Evolutionary conservation across 92 coral and sea anemone species (phyloP).

Genomic region (Desmophyllum pertusum): DNA sequence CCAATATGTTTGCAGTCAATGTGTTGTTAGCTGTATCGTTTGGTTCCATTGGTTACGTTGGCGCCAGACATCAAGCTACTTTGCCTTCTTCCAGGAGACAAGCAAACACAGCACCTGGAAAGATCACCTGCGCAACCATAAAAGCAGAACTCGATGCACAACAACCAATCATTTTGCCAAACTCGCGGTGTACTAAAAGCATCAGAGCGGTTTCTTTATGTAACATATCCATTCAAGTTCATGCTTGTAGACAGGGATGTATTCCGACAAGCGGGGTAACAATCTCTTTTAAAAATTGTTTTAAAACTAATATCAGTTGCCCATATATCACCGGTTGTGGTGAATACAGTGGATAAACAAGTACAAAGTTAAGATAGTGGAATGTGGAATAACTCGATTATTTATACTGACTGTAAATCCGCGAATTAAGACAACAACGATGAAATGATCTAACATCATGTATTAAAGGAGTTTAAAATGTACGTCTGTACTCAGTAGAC

Average conservation of each 20-base stretch:
- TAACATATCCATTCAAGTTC: not conserved
- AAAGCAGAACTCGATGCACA: not conserved
- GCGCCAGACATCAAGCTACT: constrained; percentile 9
- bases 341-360: no score
- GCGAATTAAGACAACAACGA: no score
- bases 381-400: no score
- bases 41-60: not conserved
- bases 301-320: no score
- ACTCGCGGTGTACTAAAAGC: not conserved
- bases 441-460: no score
- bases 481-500: no score
- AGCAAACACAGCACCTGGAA: not conserved
- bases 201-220: not conserved
- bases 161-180: not conserved
- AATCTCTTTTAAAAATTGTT: not conserved
- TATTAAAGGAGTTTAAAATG: no score
- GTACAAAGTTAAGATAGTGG: no score
- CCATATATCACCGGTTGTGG: no score
- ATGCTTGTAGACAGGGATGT: not conserved
- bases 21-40: not conserved
- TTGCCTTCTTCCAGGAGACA: not conserved
- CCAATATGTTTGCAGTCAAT: not conserved
- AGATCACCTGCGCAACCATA: not conserved
- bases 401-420: no score
- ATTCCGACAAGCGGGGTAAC: rapidly evolving